phyloP scores from a whole-genome alignment of 2,888 invertebrate genomes.

The Chironomus tentans region DNA sequence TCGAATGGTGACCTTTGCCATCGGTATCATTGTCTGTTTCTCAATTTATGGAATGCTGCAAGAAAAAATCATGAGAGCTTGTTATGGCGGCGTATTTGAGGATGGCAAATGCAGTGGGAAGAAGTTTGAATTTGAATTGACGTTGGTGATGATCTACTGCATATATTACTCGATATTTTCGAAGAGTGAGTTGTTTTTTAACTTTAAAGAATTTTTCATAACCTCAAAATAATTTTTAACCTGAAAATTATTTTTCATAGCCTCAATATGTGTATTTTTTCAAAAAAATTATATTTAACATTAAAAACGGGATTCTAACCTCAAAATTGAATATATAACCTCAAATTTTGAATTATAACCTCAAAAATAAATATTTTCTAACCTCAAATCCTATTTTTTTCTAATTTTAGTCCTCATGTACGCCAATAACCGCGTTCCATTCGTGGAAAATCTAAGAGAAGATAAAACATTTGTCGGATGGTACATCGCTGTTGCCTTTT shows the following conservation, averaged over 20 bases:
- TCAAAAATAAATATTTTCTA: background rate
- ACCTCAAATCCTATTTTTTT: background rate
- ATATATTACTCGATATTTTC: background rate
- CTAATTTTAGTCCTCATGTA: background rate
- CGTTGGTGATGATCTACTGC: background rate
- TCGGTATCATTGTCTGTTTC: slow-evolving; percentile 3
- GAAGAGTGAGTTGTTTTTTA: background rate
- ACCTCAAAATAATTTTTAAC: background rate
- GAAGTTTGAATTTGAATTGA: background rate
- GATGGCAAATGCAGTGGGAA: background rate
- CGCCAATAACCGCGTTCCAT: background rate
- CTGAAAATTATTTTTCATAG: background rate
- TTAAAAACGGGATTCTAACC: too few species aligned
- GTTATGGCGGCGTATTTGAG: slow-evolving; percentile 6
- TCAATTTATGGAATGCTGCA: background rate
- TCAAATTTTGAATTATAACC: background rate
- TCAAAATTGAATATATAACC: background rate
- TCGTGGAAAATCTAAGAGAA: background rate
- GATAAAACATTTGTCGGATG: background rate
- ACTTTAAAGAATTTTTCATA: background rate
- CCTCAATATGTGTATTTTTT: background rate
- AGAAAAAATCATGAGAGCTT: slow-evolving; percentile 12
- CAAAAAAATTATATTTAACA: background rate
- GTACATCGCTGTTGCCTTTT: background rate
- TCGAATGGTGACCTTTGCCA: background rate